Evolutionary conservation across 1,140 invertebrate genomes (phyloP), one percentile per base, ranked within the genome.

Genomic region (Cheumatopsyche charites): DNA sequence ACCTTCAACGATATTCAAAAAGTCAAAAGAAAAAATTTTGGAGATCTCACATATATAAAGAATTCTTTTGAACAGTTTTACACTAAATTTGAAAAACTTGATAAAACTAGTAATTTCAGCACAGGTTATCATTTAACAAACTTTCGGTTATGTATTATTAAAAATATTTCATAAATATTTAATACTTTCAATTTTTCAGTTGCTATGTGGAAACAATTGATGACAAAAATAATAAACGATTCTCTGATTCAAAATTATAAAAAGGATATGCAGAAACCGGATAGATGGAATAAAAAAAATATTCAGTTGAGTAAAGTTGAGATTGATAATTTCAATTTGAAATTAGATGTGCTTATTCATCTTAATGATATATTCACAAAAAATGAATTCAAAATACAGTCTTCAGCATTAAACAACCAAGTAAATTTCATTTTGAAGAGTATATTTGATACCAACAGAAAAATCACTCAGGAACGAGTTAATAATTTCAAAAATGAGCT

Each of bases 21-120:
- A 87, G 21, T 80, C 79, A 70, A 72, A 87, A 6, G 77, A 82
- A 41, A 86, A 86, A 0, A 81, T 74, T 62, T 70, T 70, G 7
- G 58, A 77, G 13, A 82, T 85, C 13, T 19, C n/a, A n/a, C 17
- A 23, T 17, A 23, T 13, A 25, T 58, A 1, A 58, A 58, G 25
- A 13, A 6, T 1, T 25, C 21, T 25, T 5, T 58, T 47, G 43
- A 47, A 15, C 3, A 3, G 4, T 47, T n/a, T 47, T 47, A 47
- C 29, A 36, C 3, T 36, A 36, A 36, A 36, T 36, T 36, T 36
- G 29, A 36, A 4, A 36, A 36, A 4, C 3, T 4, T 9, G 29
- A 36, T 36, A 36, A 36, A 36, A 9, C 9, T 36, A 36, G 29
- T 36, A 36, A 4, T 36, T 36, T 3, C 29, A n/a, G n/a, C 9